Percentiles rank a stretch among this genome's conserved stretches.
Conservation (phyloP, 2,797 vertebrate genomes). For the Xiphophorus birchmanni region DNA sequence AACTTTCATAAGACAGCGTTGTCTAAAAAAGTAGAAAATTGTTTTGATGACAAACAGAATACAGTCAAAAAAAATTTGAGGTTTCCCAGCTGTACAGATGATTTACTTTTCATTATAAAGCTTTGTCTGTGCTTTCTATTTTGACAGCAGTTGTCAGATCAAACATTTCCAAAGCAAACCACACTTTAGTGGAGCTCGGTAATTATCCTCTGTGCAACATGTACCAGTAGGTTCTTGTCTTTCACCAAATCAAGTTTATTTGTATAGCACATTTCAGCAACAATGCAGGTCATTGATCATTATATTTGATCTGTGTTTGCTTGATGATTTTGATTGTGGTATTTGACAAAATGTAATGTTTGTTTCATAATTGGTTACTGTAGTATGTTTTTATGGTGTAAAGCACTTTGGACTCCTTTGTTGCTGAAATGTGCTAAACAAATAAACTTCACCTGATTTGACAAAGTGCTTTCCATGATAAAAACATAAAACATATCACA, state of each 20-base stretch:
- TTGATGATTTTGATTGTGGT: too few species aligned
- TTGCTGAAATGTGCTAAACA: too few species aligned
- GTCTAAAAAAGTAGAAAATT: not conserved
- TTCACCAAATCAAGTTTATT: too few species aligned
- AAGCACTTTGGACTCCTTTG: too few species aligned
- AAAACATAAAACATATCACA: not conserved
- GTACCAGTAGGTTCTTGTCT: not conserved
- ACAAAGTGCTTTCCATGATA: not conserved
- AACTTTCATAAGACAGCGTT: not conserved
- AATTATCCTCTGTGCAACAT: not conserved
- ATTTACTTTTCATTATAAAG: not conserved
- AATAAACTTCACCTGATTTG: too few species aligned
- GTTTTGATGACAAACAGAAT: not conserved
- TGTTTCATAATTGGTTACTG: too few species aligned
- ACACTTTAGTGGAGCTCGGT: not conserved
- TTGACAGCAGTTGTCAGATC: not conserved
- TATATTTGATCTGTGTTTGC: too few species aligned
- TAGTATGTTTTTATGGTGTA: too few species aligned
- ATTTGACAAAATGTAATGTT: too few species aligned
- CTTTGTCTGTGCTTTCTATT: not conserved
- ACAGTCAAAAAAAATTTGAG: not conserved
- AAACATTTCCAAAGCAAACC: not conserved
- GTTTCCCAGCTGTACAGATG: not conserved
- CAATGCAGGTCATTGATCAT: too few species aligned
- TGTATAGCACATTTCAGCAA: too few species aligned